Percentiles rank a stretch among this genome's conserved stretches.
phyloP scores from a whole-genome alignment of 2,797 vertebrate species.

The Heterohyrax brucei region DNA sequence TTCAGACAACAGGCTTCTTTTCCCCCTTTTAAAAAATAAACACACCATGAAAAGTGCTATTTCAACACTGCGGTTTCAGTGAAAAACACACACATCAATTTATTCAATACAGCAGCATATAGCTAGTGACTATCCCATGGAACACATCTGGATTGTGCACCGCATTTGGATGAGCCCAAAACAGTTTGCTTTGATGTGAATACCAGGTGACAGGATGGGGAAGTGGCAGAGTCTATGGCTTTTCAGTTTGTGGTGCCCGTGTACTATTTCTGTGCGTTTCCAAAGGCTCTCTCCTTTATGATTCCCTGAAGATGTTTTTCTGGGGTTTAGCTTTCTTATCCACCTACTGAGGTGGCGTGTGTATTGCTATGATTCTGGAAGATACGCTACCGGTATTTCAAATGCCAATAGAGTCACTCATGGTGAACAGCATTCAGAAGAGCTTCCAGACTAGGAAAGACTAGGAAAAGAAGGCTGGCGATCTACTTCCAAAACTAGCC shows the following conservation, averaged over 20 bases:
- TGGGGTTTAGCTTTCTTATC: background rate
- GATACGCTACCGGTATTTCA: background rate
- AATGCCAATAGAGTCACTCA: background rate
- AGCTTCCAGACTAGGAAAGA: background rate
- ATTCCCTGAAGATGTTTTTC: background rate
- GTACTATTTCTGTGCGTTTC: background rate
- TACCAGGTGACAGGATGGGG: background rate
- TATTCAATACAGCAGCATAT: background rate
- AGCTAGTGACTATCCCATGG: background rate
- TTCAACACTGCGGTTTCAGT: background rate
- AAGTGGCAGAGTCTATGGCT: background rate
- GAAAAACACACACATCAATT: background rate
- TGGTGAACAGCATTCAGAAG: background rate
- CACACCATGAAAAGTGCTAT: background rate
- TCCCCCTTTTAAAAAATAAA: background rate
- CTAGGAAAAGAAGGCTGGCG: background rate
- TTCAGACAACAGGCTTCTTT: conserved; percentile 12
- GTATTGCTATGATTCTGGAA: background rate
- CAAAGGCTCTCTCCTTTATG: background rate
- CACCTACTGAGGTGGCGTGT: background rate
- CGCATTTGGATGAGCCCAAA: background rate
- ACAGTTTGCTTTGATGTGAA: background rate
- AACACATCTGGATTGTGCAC: background rate
- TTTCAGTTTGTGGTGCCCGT: background rate
- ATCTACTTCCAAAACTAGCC: background rate